Percentiles rank a stretch among this genome's conserved stretches.
Conservation (phyloP, 2,888 invertebrate species). For the Argyresthia goedartella region DNA sequence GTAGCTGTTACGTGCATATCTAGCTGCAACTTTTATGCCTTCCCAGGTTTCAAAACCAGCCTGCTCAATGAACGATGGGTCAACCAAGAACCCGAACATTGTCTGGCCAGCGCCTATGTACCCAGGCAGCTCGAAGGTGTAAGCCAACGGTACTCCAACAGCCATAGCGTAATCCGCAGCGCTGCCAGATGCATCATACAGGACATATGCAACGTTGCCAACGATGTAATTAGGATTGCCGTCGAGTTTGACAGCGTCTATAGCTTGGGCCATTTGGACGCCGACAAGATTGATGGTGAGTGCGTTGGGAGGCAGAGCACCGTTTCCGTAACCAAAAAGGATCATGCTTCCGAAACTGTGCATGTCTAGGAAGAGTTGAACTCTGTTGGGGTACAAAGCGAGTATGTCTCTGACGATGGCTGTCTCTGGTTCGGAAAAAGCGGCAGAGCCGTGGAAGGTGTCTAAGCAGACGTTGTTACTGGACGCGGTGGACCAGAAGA, state of each 20-base stretch:
- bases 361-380: conserved; percentile 77
- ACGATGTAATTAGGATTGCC: conserved; percentile 52
- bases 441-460: conserved; percentile 70
- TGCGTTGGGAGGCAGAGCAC: conserved; percentile 57
- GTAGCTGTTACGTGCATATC: conserved; percentile 30
- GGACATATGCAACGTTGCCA: conserved; percentile 53
- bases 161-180: conserved; percentile 74
- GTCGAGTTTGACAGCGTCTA: conserved; percentile 52
- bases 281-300: conserved; percentile 43
- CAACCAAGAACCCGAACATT: conserved; percentile 65
- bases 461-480: conserved; percentile 68
- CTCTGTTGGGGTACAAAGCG: conserved; percentile 39
- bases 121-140: conserved; percentile 74
- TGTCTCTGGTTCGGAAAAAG: conserved; percentile 79
- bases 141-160: conserved; percentile 62
- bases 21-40: conserved; percentile 65
- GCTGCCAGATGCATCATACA: conserved; percentile 73
- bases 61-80: conserved; percentile 63
- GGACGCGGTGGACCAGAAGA: conserved; percentile 72
- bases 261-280: conserved; percentile 48
- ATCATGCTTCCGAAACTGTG: conserved; percentile 82
- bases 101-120: conserved; percentile 32
- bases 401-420: conserved; percentile 69
- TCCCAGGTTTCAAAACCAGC: conserved; percentile 74
- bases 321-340: conserved; percentile 41